A percentile compares a stretch with the other conserved stretches of the same genome.
Evolutionary conservation across 2,797 vertebrate species (phyloP).

Genomic region (Scomberomorus guttatus): DNA sequence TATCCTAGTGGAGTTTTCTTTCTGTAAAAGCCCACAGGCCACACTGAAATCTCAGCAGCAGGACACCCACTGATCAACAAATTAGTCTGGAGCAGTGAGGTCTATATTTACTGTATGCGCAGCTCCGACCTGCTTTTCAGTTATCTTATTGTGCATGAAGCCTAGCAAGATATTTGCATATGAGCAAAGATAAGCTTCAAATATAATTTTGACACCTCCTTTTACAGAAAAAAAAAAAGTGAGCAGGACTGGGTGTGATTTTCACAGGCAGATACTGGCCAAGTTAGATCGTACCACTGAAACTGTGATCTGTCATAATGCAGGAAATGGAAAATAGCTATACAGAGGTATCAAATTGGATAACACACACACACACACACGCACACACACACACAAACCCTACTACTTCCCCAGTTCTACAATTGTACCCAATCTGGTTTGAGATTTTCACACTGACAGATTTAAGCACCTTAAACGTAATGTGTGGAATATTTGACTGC

Average conservation of each 20-base stretch:
- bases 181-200: constrained; percentile 41
- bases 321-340: constrained; percentile 27
- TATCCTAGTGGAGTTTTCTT: constrained; percentile 35
- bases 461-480: background rate
- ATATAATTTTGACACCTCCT: constrained; percentile 55
- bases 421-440: background rate
- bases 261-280: constrained; percentile 33
- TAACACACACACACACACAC: background rate
- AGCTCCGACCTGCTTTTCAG: constrained; percentile 48
- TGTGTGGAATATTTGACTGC: background rate
- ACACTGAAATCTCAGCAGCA: constrained; percentile 41
- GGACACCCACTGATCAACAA: constrained; percentile 59
- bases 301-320: constrained; percentile 28
- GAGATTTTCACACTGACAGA: background rate
- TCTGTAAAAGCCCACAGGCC: constrained; percentile 32
- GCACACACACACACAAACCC: background rate
- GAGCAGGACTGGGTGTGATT: constrained; percentile 38
- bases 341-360: constrained; percentile 6
- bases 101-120: constrained; percentile 38
- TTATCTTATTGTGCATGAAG: constrained; percentile 43
- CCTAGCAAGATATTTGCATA: constrained; percentile 50
- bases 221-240: background rate
- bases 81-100: constrained; percentile 44
- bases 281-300: constrained; percentile 38
- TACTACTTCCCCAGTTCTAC: background rate